A percentile compares a stretch with the other conserved stretches of the same genome.
Evolutionary conservation across 2,113 vertebrate genomes (phyloP).

Genomic region (Lophotis ruficrista): DNA sequence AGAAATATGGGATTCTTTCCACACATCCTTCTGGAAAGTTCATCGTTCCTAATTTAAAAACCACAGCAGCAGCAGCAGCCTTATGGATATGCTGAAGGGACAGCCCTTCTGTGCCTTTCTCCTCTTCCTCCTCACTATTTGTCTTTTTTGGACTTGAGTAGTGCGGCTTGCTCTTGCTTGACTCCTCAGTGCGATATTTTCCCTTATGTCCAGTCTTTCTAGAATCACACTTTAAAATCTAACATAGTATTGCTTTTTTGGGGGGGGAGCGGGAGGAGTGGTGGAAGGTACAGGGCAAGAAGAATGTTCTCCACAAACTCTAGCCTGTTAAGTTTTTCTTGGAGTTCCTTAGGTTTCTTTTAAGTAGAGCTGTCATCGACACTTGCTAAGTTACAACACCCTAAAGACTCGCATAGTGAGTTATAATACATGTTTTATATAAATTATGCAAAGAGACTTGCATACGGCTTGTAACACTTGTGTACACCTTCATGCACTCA

Average conservation of each 20-base stretch:
- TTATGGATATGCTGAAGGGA: not conserved
- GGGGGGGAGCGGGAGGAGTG: too few species aligned
- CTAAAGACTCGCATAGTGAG: not conserved
- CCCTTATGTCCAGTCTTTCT: not conserved
- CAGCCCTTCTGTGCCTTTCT: not conserved
- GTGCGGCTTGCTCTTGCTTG: not conserved
- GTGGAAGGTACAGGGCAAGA: not conserved
- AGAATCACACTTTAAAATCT: not conserved
- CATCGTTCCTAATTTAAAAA: slow-evolving; percentile 39
- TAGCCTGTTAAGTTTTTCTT: not conserved
- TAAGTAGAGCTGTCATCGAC: not conserved
- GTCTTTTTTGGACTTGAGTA: slow-evolving; percentile 15
- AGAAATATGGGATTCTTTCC: slow-evolving; percentile 9
- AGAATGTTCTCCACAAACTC: not conserved
- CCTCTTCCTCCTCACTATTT: not conserved
- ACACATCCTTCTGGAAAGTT: slow-evolving; percentile 30
- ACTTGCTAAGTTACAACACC: not conserved
- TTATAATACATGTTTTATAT: not conserved
- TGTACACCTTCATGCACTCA: not conserved
- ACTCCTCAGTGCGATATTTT: not conserved
- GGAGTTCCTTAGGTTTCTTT: not conserved
- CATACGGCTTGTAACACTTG: not conserved
- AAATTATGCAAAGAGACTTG: not conserved
- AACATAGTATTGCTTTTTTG: not conserved
- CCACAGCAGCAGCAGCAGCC: not conserved